These are phyloP conservation scores for Diglossa cyanea DNA, from an alignment of 2,797 vertebrate species.

Conservation along the genomic window DNA sequence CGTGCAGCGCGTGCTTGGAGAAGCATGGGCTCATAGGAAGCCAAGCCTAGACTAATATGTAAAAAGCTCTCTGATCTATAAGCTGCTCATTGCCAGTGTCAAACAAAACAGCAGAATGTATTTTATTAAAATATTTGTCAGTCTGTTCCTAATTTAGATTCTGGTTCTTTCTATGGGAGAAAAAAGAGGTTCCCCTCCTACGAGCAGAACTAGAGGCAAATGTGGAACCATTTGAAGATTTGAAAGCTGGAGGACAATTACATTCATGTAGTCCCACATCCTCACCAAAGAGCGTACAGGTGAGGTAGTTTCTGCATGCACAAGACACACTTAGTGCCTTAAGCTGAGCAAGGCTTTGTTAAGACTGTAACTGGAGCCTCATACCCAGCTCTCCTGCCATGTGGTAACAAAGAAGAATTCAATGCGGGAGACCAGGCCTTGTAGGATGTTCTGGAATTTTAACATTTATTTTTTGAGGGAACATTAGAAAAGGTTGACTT, in stretches of 20 bases:
- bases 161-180: background rate
- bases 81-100: background rate
- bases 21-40: background rate
- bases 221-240: background rate
- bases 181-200: background rate
- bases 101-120: background rate
- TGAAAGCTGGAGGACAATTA: background rate
- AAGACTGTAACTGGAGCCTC: background rate
- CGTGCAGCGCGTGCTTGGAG: background rate
- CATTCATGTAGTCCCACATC: background rate
- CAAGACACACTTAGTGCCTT: background rate
- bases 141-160: conserved; percentile 11
- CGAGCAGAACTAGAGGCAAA: background rate
- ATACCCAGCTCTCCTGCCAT: background rate
- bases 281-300: background rate
- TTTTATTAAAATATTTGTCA: background rate
- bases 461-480: background rate
- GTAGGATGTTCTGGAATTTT: background rate
- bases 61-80: background rate
- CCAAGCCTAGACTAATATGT: background rate
- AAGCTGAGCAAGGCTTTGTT: background rate
- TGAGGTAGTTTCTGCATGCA: fast-evolving
- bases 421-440: background rate
- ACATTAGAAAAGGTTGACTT: background rate
- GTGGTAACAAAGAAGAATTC: background rate